These are phyloP conservation scores for Epinephelus moara DNA, from an alignment of 2,113 vertebrate genomes.

Conservation along the genomic window DNA sequence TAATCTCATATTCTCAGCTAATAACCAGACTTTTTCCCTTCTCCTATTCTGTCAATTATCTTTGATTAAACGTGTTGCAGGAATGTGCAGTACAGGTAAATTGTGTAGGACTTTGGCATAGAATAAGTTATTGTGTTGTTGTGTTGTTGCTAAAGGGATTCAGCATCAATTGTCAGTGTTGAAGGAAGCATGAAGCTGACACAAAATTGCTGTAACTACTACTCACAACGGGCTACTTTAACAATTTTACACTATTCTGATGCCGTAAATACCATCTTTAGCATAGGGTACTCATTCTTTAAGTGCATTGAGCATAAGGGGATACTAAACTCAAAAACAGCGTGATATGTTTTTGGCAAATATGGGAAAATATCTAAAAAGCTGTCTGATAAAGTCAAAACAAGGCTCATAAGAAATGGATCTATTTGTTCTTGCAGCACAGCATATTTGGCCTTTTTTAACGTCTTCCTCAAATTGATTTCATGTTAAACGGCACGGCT, in stretches of 20 bases:
- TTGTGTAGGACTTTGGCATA: not conserved
- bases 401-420: not conserved
- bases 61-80: slow-evolving; percentile 29
- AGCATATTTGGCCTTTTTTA: not conserved
- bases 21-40: slow-evolving; percentile 25
- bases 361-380: not conserved
- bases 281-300: slow-evolving; percentile 15
- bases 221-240: slow-evolving; percentile 19
- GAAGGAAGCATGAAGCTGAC: slow-evolving; percentile 14
- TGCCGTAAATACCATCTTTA: slow-evolving; percentile 23
- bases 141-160: slow-evolving; percentile 33
- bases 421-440: slow-evolving; percentile 1
- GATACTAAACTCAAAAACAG: no score
- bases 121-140: slow-evolving; percentile 1
- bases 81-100: slow-evolving; percentile 30
- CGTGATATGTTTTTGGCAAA: slow-evolving; percentile 6
- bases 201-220: slow-evolving; percentile 31
- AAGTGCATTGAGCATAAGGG: no score
- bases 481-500: slow-evolving; percentile 7
- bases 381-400: not conserved
- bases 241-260: slow-evolving; percentile 32
- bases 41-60: slow-evolving; percentile 23
- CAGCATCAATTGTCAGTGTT: slow-evolving; percentile 21
- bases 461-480: slow-evolving; percentile 24
- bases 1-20: slow-evolving; percentile 49